Conservation (phyloP, 2,797 vertebrate species). For the Lepus oiostolus region DNA sequence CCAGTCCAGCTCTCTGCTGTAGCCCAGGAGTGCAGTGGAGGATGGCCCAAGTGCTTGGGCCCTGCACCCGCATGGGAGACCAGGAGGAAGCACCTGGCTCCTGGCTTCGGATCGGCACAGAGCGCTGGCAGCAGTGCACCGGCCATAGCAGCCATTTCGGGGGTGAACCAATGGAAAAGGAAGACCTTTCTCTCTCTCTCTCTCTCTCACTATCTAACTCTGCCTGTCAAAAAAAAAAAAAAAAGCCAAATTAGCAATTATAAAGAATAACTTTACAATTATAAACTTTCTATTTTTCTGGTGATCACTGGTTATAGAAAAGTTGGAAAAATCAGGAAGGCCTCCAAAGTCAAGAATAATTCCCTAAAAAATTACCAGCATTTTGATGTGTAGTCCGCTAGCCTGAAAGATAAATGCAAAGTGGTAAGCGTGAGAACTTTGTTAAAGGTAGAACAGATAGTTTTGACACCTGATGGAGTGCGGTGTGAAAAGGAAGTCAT, state of each 20-base stretch:
- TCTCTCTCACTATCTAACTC: too few species aligned
- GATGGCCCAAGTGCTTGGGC: too few species aligned
- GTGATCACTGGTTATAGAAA: neutral
- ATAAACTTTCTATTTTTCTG: neutral
- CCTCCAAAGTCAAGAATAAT: conserved; percentile 30
- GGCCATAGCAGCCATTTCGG: too few species aligned
- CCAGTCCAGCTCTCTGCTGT: too few species aligned
- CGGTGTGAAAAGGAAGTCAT: neutral
- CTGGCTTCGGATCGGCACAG: too few species aligned
- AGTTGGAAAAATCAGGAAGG: neutral
- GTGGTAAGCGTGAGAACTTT: neutral
- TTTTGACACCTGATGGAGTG: neutral
- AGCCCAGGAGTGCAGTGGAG: too few species aligned
- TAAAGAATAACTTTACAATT: neutral
- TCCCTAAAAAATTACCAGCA: neutral
- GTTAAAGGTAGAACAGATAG: neutral
- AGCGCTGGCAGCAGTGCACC: too few species aligned
- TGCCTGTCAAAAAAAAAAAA: too few species aligned
- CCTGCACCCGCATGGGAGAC: too few species aligned
- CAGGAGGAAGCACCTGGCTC: too few species aligned
- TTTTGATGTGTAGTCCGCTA: neutral
- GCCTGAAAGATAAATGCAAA: neutral
- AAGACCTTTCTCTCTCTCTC: too few species aligned
- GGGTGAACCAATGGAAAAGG: too few species aligned
- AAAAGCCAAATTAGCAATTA: neutral